phyloP scores from a whole-genome alignment of 2,888 invertebrate genomes.

The Drosophila kuntzei region DNA sequence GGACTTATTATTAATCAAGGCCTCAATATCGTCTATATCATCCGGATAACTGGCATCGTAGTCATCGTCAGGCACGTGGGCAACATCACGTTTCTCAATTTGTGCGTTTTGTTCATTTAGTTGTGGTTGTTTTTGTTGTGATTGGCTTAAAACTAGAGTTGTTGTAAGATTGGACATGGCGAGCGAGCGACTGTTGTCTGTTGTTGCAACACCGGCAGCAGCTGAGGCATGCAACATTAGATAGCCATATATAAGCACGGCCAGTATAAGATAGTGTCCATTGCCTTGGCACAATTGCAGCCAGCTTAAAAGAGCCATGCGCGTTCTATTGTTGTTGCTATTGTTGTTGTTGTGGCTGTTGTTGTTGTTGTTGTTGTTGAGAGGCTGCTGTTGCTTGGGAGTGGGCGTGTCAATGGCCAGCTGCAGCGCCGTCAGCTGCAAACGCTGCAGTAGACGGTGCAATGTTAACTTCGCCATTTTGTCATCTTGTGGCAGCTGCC shows the following conservation, averaged over 20 bases:
- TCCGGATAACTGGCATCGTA: slow-evolving; percentile 84
- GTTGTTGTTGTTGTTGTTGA: slow-evolving; percentile 26
- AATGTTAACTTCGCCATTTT: slow-evolving; percentile 78
- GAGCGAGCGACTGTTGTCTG: slow-evolving; percentile 9
- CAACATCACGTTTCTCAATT: slow-evolving; percentile 80
- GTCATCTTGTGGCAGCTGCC: slow-evolving; percentile 62
- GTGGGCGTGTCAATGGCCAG: slow-evolving; percentile 56
- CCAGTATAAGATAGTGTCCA: slow-evolving; percentile 70
- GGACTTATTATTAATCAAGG: slow-evolving; percentile 84
- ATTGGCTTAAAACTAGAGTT: slow-evolving; percentile 34
- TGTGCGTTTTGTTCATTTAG: slow-evolving; percentile 36
- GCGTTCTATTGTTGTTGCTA: slow-evolving; percentile 48
- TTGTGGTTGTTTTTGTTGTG: slow-evolving; percentile 24
- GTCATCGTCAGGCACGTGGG: slow-evolving; percentile 84
- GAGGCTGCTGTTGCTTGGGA: slow-evolving; percentile 30
- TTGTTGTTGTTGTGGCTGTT: slow-evolving; percentile 25
- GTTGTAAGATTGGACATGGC: slow-evolving; percentile 47
- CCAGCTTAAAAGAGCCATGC: slow-evolving; percentile 59
- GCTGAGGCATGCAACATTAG: slow-evolving; percentile 81
- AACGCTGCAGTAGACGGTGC: slow-evolving; percentile 67
- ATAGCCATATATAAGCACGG: slow-evolving; percentile 82
- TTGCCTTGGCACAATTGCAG: slow-evolving; percentile 69
- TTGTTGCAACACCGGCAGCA: slow-evolving; percentile 32
- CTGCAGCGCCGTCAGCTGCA: slow-evolving; percentile 71
- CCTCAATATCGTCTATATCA: slow-evolving; percentile 84